Evolutionary conservation across 2,113 vertebrate species (phyloP).

Genomic region (Pavo muticus): DNA sequence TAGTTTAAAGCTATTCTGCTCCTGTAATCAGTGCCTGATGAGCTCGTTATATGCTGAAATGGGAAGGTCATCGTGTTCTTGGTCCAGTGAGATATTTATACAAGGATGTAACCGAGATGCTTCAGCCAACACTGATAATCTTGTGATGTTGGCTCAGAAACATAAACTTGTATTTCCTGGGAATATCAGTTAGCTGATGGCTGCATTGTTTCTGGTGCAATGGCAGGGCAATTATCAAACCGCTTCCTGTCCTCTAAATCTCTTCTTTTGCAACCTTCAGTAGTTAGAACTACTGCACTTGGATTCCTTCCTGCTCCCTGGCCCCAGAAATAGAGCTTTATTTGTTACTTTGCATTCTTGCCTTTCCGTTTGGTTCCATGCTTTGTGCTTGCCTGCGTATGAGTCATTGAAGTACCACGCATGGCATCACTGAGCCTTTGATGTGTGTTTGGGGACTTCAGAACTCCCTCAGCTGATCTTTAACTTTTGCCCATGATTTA

Average conservation of each 20-base stretch:
- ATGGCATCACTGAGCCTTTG: accelerated
- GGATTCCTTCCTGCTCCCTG: not conserved
- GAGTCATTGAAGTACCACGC: accelerated
- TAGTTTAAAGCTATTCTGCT: not conserved
- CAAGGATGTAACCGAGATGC: not conserved
- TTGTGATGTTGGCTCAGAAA: slow-evolving; percentile 23
- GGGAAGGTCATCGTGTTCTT: not conserved
- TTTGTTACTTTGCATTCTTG: not conserved
- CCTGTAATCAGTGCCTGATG: accelerated
- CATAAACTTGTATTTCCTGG: not conserved
- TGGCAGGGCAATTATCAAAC: not conserved
- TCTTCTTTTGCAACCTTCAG: not conserved
- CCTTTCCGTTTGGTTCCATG: not conserved
- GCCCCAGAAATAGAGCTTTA: not conserved
- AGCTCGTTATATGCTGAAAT: not conserved
- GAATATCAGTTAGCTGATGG: not conserved
- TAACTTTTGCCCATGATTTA: not conserved
- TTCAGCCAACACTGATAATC: not conserved
- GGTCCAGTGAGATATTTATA: not conserved
- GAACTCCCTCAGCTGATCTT: not conserved
- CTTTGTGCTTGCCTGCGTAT: not conserved
- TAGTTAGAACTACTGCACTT: not conserved
- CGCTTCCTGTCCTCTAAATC: not conserved
- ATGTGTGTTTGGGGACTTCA: not conserved
- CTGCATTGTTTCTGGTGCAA: not conserved